phyloP scores from a whole-genome alignment of 2,797 vertebrate species.

The Melopsittacus undulatus region DNA sequence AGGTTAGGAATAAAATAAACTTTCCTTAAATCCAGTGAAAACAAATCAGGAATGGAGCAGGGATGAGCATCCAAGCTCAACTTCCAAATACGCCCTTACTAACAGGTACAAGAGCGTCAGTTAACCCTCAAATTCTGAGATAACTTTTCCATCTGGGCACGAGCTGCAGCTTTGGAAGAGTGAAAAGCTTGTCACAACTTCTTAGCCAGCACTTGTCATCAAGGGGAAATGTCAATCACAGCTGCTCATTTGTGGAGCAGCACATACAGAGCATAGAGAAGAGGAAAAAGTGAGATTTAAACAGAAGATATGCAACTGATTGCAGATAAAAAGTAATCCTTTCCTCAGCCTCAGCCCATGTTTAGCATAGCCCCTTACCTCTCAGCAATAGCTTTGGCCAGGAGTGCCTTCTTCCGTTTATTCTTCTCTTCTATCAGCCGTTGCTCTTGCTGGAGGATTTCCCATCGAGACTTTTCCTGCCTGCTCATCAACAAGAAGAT shows the following conservation, averaged over 20 bases:
- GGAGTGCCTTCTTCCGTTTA: conserved; percentile 91
- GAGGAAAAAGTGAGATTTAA: neutral
- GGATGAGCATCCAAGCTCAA: neutral
- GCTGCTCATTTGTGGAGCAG: neutral
- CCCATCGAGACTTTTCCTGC: conserved; percentile 87
- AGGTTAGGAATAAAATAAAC: neutral
- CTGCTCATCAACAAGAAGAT: conserved; percentile 69
- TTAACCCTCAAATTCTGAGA: neutral
- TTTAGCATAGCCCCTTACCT: conserved; percentile 78
- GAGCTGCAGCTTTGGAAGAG: neutral
- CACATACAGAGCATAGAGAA: neutral
- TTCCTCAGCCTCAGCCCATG: neutral
- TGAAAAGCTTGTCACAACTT: conserved; percentile 20
- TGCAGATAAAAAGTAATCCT: neutral
- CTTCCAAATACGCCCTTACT: neutral
- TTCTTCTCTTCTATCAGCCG: conserved; percentile 93
- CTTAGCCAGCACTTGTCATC: neutral
- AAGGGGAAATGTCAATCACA: neutral
- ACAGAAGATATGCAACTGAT: neutral
- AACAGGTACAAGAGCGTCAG: neutral
- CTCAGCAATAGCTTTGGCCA: conserved; percentile 92
- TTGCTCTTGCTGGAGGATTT: conserved; percentile 91
- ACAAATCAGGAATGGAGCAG: neutral
- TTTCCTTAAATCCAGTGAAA: neutral
- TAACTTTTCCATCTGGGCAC: neutral